Evolutionary conservation across 2,888 invertebrate species (phyloP).

Genomic region (Cephus pygmeus): DNA sequence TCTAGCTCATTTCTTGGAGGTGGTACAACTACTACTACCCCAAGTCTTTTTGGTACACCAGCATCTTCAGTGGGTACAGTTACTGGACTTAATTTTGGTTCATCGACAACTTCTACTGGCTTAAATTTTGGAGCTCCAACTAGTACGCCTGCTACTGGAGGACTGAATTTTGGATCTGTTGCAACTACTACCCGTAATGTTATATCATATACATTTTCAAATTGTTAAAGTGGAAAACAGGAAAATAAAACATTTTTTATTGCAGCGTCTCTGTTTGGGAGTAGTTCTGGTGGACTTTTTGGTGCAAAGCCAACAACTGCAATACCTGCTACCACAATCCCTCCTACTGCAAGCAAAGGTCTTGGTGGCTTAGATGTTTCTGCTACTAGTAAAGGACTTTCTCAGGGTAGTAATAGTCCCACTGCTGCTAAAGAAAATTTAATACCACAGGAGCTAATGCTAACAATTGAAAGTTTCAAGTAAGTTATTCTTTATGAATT

Average conservation of each 20-base stretch:
- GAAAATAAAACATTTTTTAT: background rate
- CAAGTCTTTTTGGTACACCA: slow-evolving; percentile 28
- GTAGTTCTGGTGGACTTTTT: slow-evolving; percentile 47
- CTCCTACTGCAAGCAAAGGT: slow-evolving; percentile 70
- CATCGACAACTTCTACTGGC: slow-evolving; percentile 47
- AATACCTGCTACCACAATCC: slow-evolving; percentile 46
- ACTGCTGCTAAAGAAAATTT: slow-evolving; percentile 73
- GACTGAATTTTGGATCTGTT: slow-evolving; percentile 42
- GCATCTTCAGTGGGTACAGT: slow-evolving; percentile 49
- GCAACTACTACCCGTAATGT: slow-evolving; percentile 30
- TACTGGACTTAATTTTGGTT: slow-evolving; percentile 50
- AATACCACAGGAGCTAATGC: slow-evolving; percentile 81
- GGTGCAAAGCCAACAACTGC: slow-evolving; percentile 47
- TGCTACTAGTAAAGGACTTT: slow-evolving; percentile 63
- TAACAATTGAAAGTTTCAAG: slow-evolving; percentile 84
- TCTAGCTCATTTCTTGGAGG: slow-evolving; percentile 48
- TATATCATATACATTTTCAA: background rate
- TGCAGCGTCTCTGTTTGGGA: slow-evolving; percentile 51
- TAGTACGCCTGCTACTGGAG: slow-evolving; percentile 43
- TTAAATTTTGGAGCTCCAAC: slow-evolving; percentile 58
- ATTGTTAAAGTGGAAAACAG: background rate
- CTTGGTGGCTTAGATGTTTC: slow-evolving; percentile 76
- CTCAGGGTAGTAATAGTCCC: slow-evolving; percentile 64
- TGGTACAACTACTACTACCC: slow-evolving; percentile 30
- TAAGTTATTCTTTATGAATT: slow-evolving; percentile 52